Base-by-base conservation (phyloP, 2,888 invertebrate species). In the Yponomeuta cagnagella region DNA sequence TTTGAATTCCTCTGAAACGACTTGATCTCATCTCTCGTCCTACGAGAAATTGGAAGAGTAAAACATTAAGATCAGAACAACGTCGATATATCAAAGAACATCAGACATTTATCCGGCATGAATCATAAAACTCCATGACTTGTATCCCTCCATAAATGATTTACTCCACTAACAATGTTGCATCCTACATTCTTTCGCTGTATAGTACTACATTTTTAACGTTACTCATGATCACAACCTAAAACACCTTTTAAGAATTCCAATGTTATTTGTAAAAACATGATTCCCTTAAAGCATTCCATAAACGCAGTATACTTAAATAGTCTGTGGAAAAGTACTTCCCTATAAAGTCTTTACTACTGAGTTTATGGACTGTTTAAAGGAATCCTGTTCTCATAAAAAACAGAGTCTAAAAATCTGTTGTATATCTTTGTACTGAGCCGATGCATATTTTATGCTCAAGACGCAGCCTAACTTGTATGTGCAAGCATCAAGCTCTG, bases 1-100 rank as follows among this genome's bases (percentile, higher is more conserved):
- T 64, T 64, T 64, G 30, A 64, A 65, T 30, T 10, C 12, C n/a
- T 65, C 15, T 73, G 84, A 85, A 83, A 75, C 67, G 43, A 43
- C 43, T 43, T 43, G 43, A 12, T 58, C 52, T 58, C 52, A 58
- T 58, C 12, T 58, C 52, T 58, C 12, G 52, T 58, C 15, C 15
- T 15, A 58, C 3, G 52, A 15, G 52, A 58, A 12, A 15, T 58
- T 9, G 52, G 3, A 58, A 58, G 52, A 58, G 10, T 58, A 58
- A 58, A 58, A 58, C 15, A 15, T 58, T 4, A 12, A 58, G 52
- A 12, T 58, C 12, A 30, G 33, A 33, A 31, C 12, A 30, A 63
- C 63, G 71, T 70, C 71, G 72, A 71, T 74, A 69, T 48, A 70
- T 72, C 65, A 69, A 72, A 70, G 65, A 23, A 48, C 68, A 68